A percentile compares a stretch with the other conserved stretches of the same genome.
Conservation (phyloP, 1,140 invertebrate genomes). For the Cyclina sinensis region DNA sequence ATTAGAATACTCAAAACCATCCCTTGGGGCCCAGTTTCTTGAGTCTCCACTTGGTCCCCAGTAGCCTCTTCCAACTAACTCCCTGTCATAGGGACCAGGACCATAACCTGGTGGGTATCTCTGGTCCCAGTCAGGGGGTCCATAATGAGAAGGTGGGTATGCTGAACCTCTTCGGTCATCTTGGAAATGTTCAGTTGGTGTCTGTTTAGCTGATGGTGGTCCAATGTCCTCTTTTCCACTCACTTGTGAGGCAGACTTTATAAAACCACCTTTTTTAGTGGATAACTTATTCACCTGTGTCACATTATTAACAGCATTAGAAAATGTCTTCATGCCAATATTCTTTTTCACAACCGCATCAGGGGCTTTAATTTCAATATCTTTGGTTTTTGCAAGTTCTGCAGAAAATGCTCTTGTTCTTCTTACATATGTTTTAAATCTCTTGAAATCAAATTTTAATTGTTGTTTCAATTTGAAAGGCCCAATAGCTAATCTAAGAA, state of each 20-base stretch:
- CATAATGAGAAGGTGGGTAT: not conserved
- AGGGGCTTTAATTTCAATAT: constrained; percentile 67
- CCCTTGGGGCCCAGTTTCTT: constrained; percentile 15
- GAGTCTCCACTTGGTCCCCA: not conserved
- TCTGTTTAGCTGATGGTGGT: not conserved
- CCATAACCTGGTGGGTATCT: constrained; percentile 11
- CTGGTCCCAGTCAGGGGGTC: not conserved
- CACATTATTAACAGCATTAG: constrained; percentile 5
- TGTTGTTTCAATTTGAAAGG: constrained; percentile 61
- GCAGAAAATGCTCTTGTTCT: constrained; percentile 70
- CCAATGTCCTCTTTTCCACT: not conserved
- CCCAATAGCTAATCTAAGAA: constrained; percentile 67
- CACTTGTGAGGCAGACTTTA: not conserved
- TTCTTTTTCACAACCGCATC: constrained; percentile 24
- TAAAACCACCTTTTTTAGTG: constrained; percentile 54
- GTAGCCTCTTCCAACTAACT: not conserved
- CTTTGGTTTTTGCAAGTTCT: constrained; percentile 49
- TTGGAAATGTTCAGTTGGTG: not conserved
- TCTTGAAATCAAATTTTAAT: constrained; percentile 72
- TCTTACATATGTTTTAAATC: constrained; percentile 69
- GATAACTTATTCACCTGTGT: constrained; percentile 17
- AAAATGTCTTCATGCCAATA: not conserved
- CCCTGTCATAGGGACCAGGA: not conserved
- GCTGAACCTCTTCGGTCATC: constrained; percentile 1
- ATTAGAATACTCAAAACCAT: constrained; percentile 27